Percentiles rank a stretch among this genome's conserved stretches.
Conservation (phyloP, 2,797 vertebrate genomes). For the Graptemys geographica region DNA sequence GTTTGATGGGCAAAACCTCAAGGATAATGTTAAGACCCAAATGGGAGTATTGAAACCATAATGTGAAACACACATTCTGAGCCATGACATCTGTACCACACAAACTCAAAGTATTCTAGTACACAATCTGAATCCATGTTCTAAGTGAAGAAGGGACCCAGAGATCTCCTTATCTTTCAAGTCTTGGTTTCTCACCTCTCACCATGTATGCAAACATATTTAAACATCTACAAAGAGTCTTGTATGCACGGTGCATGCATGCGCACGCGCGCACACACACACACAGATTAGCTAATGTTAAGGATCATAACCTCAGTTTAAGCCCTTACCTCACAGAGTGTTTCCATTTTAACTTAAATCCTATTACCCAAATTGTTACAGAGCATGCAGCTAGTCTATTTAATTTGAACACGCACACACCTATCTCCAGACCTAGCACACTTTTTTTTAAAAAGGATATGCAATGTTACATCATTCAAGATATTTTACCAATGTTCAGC, state of each 20-base stretch:
- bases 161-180: background rate
- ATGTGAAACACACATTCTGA: background rate
- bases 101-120: background rate
- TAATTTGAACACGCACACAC: rapidly evolving
- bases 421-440: background rate
- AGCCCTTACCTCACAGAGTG: background rate
- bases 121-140: rapidly evolving
- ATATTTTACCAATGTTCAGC: background rate
- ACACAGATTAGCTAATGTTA: background rate
- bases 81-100: background rate
- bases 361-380: background rate
- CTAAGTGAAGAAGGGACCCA: background rate
- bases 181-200: background rate
- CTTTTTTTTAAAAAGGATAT: rapidly evolving
- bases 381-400: background rate
- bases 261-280: rapidly evolving
- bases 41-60: background rate
- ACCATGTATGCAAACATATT: background rate
- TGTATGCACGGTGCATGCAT: background rate
- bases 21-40: background rate
- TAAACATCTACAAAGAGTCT: background rate
- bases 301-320: background rate
- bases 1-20: constrained; percentile 3
- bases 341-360: background rate
- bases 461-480: background rate